Evolutionary conservation across 2,113 vertebrate genomes (phyloP).

Genomic region (Felis catus): F.catus_Fca126_mat1.0 CM031411.1:9140501-9141000

Average conservation of each 20-base stretch:
- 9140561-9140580: conserved; percentile 28
- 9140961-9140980: not conserved
- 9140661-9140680: not conserved
- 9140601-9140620: not conserved
- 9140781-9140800: not conserved
- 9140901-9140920: not conserved
- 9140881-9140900: not conserved
- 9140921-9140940: not conserved
- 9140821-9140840: not conserved
- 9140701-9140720: not conserved
- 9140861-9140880: not conserved
- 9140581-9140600: conserved; percentile 53
- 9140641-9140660: not conserved
- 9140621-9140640: conserved; percentile 48
- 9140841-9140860: not conserved
- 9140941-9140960: not conserved
- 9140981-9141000: not conserved
- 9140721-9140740: not conserved
- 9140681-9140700: not conserved
- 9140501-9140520: not conserved
- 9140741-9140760: not conserved
- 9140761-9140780: not conserved
- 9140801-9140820: not conserved
- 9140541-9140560: conserved; percentile 31
- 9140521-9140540: conserved; percentile 19